Evolutionary conservation across 2,797 vertebrate genomes (phyloP).

Genomic region (Sebastes wilsoni): DNA sequence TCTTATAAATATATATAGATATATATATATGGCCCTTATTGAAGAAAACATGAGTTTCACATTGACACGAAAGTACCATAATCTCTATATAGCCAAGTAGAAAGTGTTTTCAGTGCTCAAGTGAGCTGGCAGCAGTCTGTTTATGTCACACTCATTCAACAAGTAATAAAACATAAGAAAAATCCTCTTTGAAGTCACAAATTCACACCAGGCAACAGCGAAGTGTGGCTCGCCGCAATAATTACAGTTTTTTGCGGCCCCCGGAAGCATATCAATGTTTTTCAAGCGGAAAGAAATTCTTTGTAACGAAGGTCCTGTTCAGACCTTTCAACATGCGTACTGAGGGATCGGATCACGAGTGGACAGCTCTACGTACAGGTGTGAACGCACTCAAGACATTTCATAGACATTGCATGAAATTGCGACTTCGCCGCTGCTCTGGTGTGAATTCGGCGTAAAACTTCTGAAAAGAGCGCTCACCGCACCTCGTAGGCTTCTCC

Average conservation of each 20-base stretch:
- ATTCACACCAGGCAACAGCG: too few relatives aligned
- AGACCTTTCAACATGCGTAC: too few relatives aligned
- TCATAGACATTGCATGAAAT: too few relatives aligned
- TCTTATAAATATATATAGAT: conserved; percentile 80
- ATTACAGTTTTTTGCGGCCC: too few relatives aligned
- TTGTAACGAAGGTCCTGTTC: too few relatives aligned
- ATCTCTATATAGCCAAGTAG: conserved; percentile 87
- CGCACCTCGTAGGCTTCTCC: conserved; percentile 71
- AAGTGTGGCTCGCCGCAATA: too few relatives aligned
- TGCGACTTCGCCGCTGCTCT: too few relatives aligned
- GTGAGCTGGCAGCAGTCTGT: conserved; percentile 83
- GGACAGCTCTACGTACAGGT: too few relatives aligned
- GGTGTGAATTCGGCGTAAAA: conserved; percentile 10
- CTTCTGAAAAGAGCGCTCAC: conserved; percentile 72
- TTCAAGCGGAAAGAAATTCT: too few relatives aligned
- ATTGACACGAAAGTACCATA: conserved; percentile 87
- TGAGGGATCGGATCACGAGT: too few relatives aligned
- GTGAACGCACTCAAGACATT: too few relatives aligned
- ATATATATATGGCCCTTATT: conserved; percentile 85
- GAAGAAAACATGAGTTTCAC: conserved; percentile 84
- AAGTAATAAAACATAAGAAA: conserved; percentile 74
- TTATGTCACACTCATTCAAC: conserved; percentile 78
- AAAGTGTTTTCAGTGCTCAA: conserved; percentile 88
- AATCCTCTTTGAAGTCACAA: conserved; percentile 70
- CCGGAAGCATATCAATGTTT: too few relatives aligned